Percentiles rank a stretch among this genome's conserved stretches.
Conservation (phyloP, 2,113 vertebrate genomes). For the Oncorhynchus nerka region DNA sequence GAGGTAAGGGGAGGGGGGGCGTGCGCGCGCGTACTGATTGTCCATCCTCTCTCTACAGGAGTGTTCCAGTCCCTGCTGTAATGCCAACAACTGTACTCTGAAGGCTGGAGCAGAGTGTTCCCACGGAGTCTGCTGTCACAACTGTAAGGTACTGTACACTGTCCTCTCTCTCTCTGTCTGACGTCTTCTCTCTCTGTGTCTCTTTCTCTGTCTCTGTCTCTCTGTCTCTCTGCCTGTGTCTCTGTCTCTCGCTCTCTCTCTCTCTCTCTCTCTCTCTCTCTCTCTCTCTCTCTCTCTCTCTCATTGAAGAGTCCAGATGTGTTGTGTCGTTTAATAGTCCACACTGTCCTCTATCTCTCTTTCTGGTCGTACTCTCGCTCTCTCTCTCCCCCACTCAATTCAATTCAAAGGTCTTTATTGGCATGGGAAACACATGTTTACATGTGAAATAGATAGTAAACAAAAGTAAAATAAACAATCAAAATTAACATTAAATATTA, state of each 20-base stretch:
- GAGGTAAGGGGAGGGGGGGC: conserved; percentile 74
- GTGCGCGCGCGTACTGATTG: background rate
- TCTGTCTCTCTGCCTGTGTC: background rate
- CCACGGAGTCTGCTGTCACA: conserved; percentile 90
- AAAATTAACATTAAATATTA: too few species aligned
- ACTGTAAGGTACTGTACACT: conserved; percentile 84
- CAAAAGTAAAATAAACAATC: too few species aligned
- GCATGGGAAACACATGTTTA: too few species aligned
- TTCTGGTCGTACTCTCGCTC: background rate
- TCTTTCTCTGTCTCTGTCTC: background rate
- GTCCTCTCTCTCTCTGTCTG: background rate
- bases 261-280: background rate
- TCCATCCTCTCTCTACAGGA: conserved; percentile 72
- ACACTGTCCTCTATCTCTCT: background rate
- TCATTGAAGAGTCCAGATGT: conserved; percentile 83
- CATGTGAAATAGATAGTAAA: too few species aligned
- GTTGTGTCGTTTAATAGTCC: conserved; percentile 69
- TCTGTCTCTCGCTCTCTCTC: background rate
- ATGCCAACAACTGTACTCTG: conserved; percentile 89
- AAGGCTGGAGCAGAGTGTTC: conserved; percentile 87
- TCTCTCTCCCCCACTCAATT: too few species aligned
- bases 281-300: background rate
- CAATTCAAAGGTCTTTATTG: too few species aligned
- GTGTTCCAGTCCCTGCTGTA: conserved; percentile 90
- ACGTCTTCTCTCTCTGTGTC: background rate